phyloP scores from a whole-genome alignment of 2,113 vertebrate species.

The Recurvirostra avosetta region DNA sequence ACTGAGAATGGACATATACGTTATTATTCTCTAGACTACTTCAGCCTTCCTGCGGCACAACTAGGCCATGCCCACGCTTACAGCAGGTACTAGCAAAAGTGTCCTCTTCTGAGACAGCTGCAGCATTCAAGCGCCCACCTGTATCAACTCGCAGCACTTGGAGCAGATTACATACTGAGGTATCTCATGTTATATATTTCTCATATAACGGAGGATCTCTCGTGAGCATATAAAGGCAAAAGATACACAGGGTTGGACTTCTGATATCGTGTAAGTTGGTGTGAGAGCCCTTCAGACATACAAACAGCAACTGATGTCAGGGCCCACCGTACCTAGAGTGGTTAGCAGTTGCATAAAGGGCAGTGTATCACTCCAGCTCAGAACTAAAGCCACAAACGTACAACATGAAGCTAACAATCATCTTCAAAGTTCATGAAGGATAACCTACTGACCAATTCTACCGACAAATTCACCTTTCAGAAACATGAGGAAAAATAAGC shows the following conservation, averaged over 20 bases:
- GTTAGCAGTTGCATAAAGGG: background rate
- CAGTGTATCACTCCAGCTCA: background rate
- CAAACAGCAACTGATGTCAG: background rate
- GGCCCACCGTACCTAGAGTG: background rate
- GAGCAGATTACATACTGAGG: background rate
- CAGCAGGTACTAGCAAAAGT: background rate
- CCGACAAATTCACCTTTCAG: background rate
- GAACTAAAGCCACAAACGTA: background rate
- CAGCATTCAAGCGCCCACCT: background rate
- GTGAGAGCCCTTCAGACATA: background rate
- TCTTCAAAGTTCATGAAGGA: background rate
- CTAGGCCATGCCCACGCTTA: background rate
- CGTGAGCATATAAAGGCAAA: background rate
- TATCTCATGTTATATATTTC: background rate
- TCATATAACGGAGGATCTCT: background rate
- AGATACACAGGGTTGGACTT: background rate
- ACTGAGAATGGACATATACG: background rate
- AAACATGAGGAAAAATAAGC: background rate
- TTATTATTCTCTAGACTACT: background rate
- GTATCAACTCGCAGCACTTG: background rate
- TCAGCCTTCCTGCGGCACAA: background rate
- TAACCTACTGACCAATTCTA: background rate
- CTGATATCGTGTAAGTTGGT: background rate
- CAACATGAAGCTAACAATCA: background rate
- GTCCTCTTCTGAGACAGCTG: background rate